Evolutionary conservation across 2,797 vertebrate species (phyloP), one percentile per base, ranked within the genome.

Genomic region (Geotrypetes seraphini): DNA sequence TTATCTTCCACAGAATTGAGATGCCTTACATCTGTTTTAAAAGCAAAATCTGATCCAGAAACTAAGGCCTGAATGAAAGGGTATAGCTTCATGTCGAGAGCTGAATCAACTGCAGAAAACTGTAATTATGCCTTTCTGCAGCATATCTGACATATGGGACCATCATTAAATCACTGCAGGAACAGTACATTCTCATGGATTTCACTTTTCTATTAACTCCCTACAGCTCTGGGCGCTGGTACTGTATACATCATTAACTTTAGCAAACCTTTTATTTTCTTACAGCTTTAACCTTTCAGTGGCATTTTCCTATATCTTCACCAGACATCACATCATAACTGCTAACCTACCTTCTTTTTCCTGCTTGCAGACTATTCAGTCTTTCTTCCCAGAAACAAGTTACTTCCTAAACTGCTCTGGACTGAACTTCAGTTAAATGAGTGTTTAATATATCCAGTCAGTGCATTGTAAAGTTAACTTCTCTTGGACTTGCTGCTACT

Each of bases 101-200:
- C 39, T 26, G 28, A 52, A 44, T 45, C 47, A 24, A 17, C 5
- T 16, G 33, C 31, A 3, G 7, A 37, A 33, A 39, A 15, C 31
- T 4, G 22, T 18, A 8, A 43, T 21, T 13, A 35, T 44, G 43
- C 35, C 30, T 28, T 28, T 24, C 66, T 43, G 60, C 68, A 78
- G 77, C 46, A 46, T 54, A 60, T 50, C 59, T 47, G 52, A 77
- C 75, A 73, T 50, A 47, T 71, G 54, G 47, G 67, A 63, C 69
- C 52, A 60, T 66, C 76, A 66, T 80, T 67, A 75, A 71, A 68
- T 65, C 65, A 41, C 73, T 39, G 56, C 66, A 23, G 33, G 73
- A 60, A 50, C 47, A 57, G 61, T 56, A 54, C 28, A 37, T 66
- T 71, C 67, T 60, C 46, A 41, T 53, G 51, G 66, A 75, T 57